Percentiles rank a stretch among this genome's conserved stretches.
phyloP scores from a whole-genome alignment of 2,888 invertebrate genomes.

The Criorhina ranunculi region DNA sequence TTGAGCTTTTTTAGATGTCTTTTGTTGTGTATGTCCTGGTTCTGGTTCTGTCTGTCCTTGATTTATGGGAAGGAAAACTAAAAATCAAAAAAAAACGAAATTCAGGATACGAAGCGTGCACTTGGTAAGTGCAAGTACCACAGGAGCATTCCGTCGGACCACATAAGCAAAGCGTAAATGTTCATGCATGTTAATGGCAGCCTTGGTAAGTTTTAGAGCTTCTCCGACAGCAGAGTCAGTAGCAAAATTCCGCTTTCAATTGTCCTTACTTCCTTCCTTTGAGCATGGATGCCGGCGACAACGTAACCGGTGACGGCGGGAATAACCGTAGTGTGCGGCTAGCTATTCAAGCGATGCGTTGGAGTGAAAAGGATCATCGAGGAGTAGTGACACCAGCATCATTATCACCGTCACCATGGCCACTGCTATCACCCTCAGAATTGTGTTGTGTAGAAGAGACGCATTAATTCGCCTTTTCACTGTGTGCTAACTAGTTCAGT shows the following conservation, averaged over 20 bases:
- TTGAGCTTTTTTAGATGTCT: background rate
- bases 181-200: conserved; percentile 72
- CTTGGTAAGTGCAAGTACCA: conserved; percentile 31
- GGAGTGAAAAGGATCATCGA: conserved; percentile 59
- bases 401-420: conserved; percentile 58
- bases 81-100: conserved; percentile 21
- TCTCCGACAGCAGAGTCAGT: conserved; percentile 29
- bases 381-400: conserved; percentile 23
- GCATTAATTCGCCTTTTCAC: conserved; percentile 57
- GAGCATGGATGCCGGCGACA: conserved; percentile 30
- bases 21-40: background rate
- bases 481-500: conserved; percentile 66
- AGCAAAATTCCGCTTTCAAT: conserved; percentile 65
- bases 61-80: conserved; percentile 26
- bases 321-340: background rate
- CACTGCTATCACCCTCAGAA: conserved; percentile 11
- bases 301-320: background rate
- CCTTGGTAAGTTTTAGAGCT: conserved; percentile 44
- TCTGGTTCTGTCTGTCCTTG: conserved; percentile 22
- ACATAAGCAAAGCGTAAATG: conserved; percentile 69
- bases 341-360: conserved; percentile 56
- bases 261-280: conserved; percentile 70
- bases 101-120: conserved; percentile 32
- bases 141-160: conserved; percentile 54
- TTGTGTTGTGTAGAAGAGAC: conserved; percentile 7